Base-by-base conservation (phyloP, 2,113 vertebrate genomes). In the Hippocampus zosterae region DNA sequence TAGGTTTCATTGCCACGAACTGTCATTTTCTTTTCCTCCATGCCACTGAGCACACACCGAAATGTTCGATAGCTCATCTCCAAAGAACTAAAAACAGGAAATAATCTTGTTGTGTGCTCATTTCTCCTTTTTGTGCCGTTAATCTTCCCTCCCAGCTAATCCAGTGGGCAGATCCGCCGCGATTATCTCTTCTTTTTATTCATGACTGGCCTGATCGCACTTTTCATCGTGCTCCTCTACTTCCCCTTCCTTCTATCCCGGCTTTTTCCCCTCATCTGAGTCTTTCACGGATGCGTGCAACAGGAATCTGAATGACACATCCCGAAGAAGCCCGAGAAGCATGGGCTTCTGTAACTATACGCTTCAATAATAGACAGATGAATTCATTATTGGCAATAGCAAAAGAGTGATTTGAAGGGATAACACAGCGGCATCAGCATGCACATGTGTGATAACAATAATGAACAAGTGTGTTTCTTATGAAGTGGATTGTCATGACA, bases 91-190 rank as follows among this genome's bases (percentile, higher is more conserved):
- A 72, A 82, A 82, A 72, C 33, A 70, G 76, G 72, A 83, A 85
- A 76, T 69, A 55, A 63, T 81, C 70, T 77, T 79, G 81, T 81
- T 77, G 52, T 60, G 65, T 67, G 65, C 65, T 67, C 48, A 33
- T 67, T 67, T 67, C 44, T 37, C n/a, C 21, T 80, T 81, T 85
- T 73, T 82, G 74, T 85, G 73, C 82, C 56, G 83, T 83, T 92
- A 91, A 90, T 92, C 82, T 87, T 80, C 76, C 85, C 89, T 88
- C 71, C 71, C 75, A 90, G 89, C 87, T 85, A 91, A 91, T 91
- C 88, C 86, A 85, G 84, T 90, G 85, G 87, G 87, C 85, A 83
- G 85, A 90, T 92, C 89, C 85, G 84, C 76, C 59, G 37, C 78
- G 83, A 89, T 88, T 90, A 88, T 88, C 86, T 86, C 82, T 86